phyloP scores from a whole-genome alignment of 2,888 invertebrate genomes.

The Parapristionchus giblindavisi region DNA sequence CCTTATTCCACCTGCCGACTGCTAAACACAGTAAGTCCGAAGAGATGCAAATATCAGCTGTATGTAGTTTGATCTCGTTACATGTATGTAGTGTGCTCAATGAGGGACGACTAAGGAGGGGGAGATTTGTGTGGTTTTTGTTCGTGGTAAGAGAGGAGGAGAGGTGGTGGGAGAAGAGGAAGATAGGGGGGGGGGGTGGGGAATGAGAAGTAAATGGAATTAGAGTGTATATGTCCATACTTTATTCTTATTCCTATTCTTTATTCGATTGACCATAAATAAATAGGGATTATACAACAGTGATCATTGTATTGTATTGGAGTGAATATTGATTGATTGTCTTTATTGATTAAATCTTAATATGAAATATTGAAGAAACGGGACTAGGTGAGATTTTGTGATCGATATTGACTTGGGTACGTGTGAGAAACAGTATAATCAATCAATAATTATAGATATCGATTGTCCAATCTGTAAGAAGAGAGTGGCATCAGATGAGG shows the following conservation, averaged over 20 bases:
- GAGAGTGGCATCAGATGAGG: conserved; percentile 96
- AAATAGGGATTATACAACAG: no score
- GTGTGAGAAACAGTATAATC: background rate
- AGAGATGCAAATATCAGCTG: no score
- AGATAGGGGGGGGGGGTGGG: background rate
- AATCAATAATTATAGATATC: conserved; percentile 78
- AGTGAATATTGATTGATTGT: background rate
- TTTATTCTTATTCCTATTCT: background rate
- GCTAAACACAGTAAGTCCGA: no score
- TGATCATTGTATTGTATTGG: background rate
- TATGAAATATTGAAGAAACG: no score
- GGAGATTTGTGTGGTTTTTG: no score
- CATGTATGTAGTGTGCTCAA: no score
- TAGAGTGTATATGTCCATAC: background rate
- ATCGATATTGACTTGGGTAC: background rate
- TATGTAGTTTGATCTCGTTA: no score
- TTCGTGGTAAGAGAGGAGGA: background rate
- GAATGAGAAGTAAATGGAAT: conserved; percentile 1
- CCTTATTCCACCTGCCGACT: no score
- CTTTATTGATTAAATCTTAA: background rate
- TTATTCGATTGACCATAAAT: background rate
- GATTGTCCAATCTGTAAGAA: conserved; percentile 99
- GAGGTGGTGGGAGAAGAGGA: background rate
- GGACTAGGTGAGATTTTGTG: no score
- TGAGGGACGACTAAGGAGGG: no score